Conservation (phyloP, 2,888 invertebrate genomes). For the Odontocolon sp. region DNA sequence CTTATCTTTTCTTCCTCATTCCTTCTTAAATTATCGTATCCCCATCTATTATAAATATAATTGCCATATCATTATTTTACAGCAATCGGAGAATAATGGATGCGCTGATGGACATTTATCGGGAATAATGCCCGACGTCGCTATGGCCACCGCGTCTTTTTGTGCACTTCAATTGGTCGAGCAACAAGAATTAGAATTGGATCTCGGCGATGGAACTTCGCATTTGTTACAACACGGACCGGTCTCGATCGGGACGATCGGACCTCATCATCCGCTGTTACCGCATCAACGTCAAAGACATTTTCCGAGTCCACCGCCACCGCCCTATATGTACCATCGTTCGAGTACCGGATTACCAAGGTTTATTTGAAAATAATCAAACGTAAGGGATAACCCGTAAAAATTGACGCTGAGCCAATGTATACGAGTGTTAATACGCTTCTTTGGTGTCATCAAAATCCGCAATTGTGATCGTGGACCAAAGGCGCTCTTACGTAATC, state of each 20-base stretch:
- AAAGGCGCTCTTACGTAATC: conserved; percentile 39
- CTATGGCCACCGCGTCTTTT: conserved; percentile 92
- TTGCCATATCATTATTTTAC: not conserved
- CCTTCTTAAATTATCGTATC: not conserved
- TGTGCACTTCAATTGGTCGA: conserved; percentile 86
- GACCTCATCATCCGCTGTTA: conserved; percentile 74
- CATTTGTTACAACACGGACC: conserved; percentile 82
- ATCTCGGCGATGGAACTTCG: conserved; percentile 92
- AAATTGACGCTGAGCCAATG: conserved; percentile 18
- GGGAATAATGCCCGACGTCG: conserved; percentile 95
- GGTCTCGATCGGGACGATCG: conserved; percentile 72
- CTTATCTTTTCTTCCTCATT: not conserved
- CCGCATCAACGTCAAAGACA: conserved; percentile 78
- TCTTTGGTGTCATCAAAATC: conserved; percentile 39
- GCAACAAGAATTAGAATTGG: conserved; percentile 87
- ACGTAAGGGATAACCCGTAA: conserved; percentile 27
- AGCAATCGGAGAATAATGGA: conserved; percentile 83
- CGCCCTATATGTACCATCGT: conserved; percentile 77
- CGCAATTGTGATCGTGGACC: conserved; percentile 32
- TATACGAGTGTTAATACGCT: conserved; percentile 41
- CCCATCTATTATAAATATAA: not conserved
- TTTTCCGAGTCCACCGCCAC: conserved; percentile 75
- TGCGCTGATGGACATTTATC: conserved; percentile 88
- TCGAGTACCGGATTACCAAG: conserved; percentile 77
- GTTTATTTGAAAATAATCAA: conserved; percentile 72